These are phyloP conservation scores for Liposcelis brunnea DNA, from an alignment of 2,888 invertebrate species.

Conservation along the genomic window DNA sequence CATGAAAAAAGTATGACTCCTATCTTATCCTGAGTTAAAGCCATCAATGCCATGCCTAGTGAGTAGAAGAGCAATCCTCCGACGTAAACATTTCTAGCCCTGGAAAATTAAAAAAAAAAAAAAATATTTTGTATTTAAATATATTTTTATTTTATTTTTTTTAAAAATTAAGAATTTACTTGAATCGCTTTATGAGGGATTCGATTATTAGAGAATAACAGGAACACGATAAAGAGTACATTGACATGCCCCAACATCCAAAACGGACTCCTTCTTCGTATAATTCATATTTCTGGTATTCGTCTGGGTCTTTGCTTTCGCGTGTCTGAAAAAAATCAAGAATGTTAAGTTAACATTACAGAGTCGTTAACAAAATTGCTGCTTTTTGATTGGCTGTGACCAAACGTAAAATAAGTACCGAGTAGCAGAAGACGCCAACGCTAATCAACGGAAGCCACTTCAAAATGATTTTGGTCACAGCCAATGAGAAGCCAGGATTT, in stretches of 20 bases:
- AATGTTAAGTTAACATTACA: no score
- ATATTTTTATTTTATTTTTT: slow-evolving; percentile 6
- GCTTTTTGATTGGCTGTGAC: no score
- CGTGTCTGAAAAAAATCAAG: slow-evolving; percentile 42
- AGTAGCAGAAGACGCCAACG: no score
- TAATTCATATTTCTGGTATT: slow-evolving; percentile 29
- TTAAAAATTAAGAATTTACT: slow-evolving; percentile 21
- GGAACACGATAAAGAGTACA: slow-evolving; percentile 76
- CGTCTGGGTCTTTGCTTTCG: slow-evolving; percentile 29
- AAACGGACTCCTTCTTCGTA: slow-evolving; percentile 88
- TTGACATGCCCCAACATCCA: slow-evolving; percentile 92
- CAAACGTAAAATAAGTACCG: no score
- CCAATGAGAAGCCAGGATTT: no score
- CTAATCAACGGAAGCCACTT: no score
- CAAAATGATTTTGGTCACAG: no score
- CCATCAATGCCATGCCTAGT: slow-evolving; percentile 76
- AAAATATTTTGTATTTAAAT: slow-evolving; percentile 15
- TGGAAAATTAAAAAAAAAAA: slow-evolving; percentile 32
- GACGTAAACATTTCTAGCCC: slow-evolving; percentile 74
- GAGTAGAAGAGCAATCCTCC: slow-evolving; percentile 79
- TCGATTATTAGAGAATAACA: slow-evolving; percentile 83
- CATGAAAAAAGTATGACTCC: slow-evolving; percentile 80
- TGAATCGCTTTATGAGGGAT: slow-evolving; percentile 54
- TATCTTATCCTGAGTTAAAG: slow-evolving; percentile 50
- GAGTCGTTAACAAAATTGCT: no score